phyloP scores from a whole-genome alignment of 2,113 vertebrate species.

The Apteryx mantelli region DNA sequence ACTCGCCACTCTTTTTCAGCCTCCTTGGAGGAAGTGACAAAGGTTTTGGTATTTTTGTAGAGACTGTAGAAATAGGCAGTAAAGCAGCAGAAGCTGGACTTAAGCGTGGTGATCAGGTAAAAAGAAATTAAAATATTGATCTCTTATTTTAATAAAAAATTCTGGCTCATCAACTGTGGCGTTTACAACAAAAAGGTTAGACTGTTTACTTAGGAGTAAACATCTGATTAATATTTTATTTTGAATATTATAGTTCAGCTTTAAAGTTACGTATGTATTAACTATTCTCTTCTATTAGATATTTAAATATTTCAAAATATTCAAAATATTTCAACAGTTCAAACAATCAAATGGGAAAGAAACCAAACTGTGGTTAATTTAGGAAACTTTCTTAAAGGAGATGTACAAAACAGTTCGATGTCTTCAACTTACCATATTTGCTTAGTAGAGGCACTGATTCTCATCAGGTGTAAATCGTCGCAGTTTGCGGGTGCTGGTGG shows the following conservation, averaged over 20 bases:
- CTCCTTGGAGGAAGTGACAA: slow-evolving; percentile 92
- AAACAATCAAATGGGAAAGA: not conserved
- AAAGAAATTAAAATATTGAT: not conserved
- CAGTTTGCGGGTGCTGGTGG: not conserved
- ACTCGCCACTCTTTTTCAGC: slow-evolving; percentile 89
- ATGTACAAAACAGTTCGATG: too few relatives aligned
- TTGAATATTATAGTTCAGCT: not conserved
- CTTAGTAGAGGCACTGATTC: not conserved
- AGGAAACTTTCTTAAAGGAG: not conserved
- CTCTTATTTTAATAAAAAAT: not conserved
- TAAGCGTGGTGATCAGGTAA: slow-evolving; percentile 96
- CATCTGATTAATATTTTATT: not conserved
- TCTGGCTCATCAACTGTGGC: not conserved
- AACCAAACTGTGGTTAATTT: not conserved
- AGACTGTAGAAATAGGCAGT: slow-evolving; percentile 86
- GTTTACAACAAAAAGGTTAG: not conserved
- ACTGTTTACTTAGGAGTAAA: not conserved
- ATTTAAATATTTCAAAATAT: not conserved
- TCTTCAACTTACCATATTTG: not conserved
- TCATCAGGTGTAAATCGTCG: not conserved
- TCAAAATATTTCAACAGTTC: too few relatives aligned
- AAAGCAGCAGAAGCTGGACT: slow-evolving; percentile 93
- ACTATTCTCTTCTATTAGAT: not conserved
- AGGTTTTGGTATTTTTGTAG: slow-evolving; percentile 93
- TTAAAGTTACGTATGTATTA: not conserved